Evolutionary conservation across 2,888 invertebrate genomes (phyloP), one percentile per base, ranked within the genome.

Genomic region (Pachliopta kotzebuea): DNA sequence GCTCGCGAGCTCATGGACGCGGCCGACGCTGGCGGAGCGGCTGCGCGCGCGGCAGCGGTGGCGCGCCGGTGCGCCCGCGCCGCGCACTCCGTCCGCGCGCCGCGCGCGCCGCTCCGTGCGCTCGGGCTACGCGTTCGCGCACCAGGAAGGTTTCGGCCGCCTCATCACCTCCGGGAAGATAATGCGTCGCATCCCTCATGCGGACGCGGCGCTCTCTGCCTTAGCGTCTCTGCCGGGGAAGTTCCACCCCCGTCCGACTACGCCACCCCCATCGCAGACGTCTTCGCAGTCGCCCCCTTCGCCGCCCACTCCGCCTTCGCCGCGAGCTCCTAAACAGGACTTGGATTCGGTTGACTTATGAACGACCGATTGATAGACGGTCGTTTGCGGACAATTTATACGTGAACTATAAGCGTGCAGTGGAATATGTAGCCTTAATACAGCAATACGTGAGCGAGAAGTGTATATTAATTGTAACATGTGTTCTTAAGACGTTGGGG

Each of bases 161-260:
- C 96, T 99, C 74, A 99, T 99, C 83, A 99, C 98, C 17, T 98
- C 98, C 58, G 99, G 98, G 67, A 98, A 98, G 90, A 98, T 98
- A 79, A 98, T 98, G 98, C 86, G 88, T 18, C 95, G 96, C 81
- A 90, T 96, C 83, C 96, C 96, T 62, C 96, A 96, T 84, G 93
- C 93, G 55, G 96, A 96, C 82, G 96, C 96, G 71, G 96, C 95
- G 79, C 95, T 96, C 71, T 94, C 95, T 4, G 89, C 89, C 72
- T 86, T 89, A 67, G 89, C 90, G 45, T 90, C 94, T 80, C 93
- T 96, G 69, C 91, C 91, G 9, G 92, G 92, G 74, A 92, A 92
- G 83, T 92, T 92, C 89, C 88, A 88, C 83, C 96, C 97, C 74
- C 94, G 99, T 24, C 94, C 97, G 65, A 95, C 97, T 18, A 93